Base-by-base conservation (phyloP, 2,113 vertebrate genomes). In the Camelus dromedarius region DNA sequence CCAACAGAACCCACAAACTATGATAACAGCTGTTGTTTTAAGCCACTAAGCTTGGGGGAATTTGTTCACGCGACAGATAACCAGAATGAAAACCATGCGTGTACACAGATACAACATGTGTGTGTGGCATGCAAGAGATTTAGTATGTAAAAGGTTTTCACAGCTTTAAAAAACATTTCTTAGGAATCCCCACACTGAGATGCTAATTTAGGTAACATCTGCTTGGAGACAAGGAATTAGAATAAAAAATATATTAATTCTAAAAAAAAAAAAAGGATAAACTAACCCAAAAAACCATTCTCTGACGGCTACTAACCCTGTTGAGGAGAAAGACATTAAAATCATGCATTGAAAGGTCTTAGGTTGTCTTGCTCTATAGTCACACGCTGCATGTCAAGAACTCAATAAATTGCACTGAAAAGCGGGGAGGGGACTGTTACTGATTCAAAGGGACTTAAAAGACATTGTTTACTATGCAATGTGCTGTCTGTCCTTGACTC, bases 91-190 rank as follows among this genome's bases (percentile, higher is more conserved):
- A 96, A 66, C 28, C 16, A 70, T 0, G 82, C 8, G 22, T 4
- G 38, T 5, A 9, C 58, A 76, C 60, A 97, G 12, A 86, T 2
- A 81, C 5, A 58, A 22, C 52, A 67, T 54, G 20, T 70, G 70
- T 70, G 72, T 12, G 1, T 46, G 73, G 69, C 26, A 30, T n/a
- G 50, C 16, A 38, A 54, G 73, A 92, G 26, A 93, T 64, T 77
- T 72, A 66, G 66, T 42, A 87, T 8, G 5, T 3, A 58, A 32
- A 67, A 69, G 73, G 32, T 1, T 80, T 80, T 66, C 54, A 7
- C 76, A 81, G 88, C 26, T 82, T 54, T 22, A 81, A 93, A 96
- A 93, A 77, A 52, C 22, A 69, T 92, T 81, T 94, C 54, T 77
- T 77, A 85, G 35, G 70, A 95, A 70, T 92, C 50, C 58, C 32